Percentiles rank a stretch among this genome's conserved stretches.
Evolutionary conservation across 2,888 invertebrate species (phyloP).

Genomic region (Platypus cylindrus): DNA sequence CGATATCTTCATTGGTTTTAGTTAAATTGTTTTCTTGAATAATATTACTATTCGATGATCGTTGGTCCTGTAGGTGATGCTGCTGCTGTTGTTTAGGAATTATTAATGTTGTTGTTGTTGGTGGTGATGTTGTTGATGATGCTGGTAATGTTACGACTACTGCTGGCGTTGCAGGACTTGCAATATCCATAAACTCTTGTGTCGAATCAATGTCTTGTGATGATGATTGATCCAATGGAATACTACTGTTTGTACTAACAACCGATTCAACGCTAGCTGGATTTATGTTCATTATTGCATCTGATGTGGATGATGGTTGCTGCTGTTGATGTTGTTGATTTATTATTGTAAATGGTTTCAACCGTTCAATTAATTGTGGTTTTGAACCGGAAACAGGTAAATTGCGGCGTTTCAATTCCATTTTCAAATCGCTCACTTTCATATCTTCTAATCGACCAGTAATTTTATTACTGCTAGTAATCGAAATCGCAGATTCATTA

Average conservation of each 20-base stretch:
- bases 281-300: conserved; percentile 20
- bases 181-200: conserved; percentile 34
- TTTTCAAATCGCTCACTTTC: conserved; percentile 91
- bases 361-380: conserved; percentile 83
- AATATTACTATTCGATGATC: background rate
- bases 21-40: background rate
- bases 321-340: conserved; percentile 4
- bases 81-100: conserved; percentile 13
- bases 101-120: conserved; percentile 27
- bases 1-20: conserved; percentile 51
- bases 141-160: too few species aligned
- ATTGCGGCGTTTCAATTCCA: conserved; percentile 85
- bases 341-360: conserved; percentile 66
- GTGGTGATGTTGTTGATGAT: too few species aligned
- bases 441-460: conserved; percentile 76
- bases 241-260: conserved; percentile 21
- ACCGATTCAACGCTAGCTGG: conserved; percentile 22
- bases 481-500: conserved; percentile 34
- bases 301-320: conserved; percentile 7
- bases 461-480: conserved; percentile 36
- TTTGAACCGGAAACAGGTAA: conserved; percentile 94
- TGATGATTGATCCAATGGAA: conserved; percentile 34
- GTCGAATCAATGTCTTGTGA: conserved; percentile 32
- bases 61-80: conserved; percentile 9
- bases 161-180: conserved; percentile 37